phyloP scores from a whole-genome alignment of 2,797 vertebrate genomes.

The Helarctos malayanus region DNA sequence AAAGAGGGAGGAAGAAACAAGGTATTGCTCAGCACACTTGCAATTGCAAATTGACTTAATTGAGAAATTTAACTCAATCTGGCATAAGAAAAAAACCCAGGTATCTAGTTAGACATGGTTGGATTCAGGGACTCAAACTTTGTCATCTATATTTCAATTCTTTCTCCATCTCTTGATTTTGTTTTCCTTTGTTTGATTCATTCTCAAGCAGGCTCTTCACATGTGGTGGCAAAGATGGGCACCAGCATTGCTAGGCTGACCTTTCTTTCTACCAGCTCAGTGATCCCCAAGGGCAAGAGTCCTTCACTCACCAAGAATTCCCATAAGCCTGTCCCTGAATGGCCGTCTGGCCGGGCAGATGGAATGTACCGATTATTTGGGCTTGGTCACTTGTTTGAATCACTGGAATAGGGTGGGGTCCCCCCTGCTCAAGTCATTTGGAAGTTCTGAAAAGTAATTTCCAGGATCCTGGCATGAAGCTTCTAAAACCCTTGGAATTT shows the following conservation, averaged over 20 bases:
- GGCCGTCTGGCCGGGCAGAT: not conserved
- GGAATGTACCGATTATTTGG: not conserved
- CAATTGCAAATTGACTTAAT: not conserved
- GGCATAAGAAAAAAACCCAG: not conserved
- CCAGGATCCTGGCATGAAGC: not conserved
- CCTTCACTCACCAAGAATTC: not conserved
- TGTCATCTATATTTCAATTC: not conserved
- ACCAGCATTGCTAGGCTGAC: not conserved
- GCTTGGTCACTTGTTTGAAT: not conserved
- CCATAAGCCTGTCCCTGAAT: not conserved
- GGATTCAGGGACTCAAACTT: constrained; percentile 8
- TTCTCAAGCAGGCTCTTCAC: not conserved
- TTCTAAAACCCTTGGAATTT: constrained; percentile 48
- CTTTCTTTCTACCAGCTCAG: not conserved
- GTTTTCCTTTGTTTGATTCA: constrained; percentile 7
- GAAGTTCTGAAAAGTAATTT: constrained; percentile 21
- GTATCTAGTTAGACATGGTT: not conserved
- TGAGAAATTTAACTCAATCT: constrained; percentile 6
- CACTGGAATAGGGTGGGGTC: not conserved
- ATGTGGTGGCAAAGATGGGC: not conserved
- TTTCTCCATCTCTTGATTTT: not conserved
- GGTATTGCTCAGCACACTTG: not conserved
- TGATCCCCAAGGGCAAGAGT: not conserved
- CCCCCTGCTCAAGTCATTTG: not conserved
- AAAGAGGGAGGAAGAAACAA: not conserved